Evolutionary conservation across 2,888 invertebrate genomes (phyloP).

Genomic region (Tuta absoluta): DNA sequence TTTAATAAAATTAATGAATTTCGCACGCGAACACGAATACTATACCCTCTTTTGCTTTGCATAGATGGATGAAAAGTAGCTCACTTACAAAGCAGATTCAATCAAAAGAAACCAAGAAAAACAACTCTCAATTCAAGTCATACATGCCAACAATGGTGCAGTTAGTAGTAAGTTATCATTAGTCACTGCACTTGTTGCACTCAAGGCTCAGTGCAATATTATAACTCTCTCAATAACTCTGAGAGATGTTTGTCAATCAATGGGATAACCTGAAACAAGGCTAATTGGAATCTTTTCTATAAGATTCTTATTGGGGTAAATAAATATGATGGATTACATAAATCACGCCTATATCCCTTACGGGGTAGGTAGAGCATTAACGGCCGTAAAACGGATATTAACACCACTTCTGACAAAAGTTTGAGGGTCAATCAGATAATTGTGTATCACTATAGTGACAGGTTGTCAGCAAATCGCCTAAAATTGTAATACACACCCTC

Average conservation of each 20-base stretch:
- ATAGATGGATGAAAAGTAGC: not conserved
- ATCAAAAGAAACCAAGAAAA: slow-evolving; percentile 29
- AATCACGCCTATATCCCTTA: no score
- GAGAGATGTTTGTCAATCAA: slow-evolving; percentile 30
- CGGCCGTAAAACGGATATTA: no score
- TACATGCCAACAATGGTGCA: slow-evolving; percentile 17
- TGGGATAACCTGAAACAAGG: slow-evolving; percentile 22
- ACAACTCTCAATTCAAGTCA: slow-evolving; percentile 20
- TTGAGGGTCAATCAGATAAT: no score
- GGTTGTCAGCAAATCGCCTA: no score
- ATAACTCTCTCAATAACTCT: slow-evolving; percentile 30
- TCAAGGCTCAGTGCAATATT: slow-evolving; percentile 23
- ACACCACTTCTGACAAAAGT: no score
- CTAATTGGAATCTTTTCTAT: not conserved
- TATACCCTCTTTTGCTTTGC: not conserved
- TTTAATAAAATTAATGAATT: not conserved
- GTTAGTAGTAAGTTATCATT: slow-evolving; percentile 19
- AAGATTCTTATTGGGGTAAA: not conserved
- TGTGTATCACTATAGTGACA: no score
- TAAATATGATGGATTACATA: no score
- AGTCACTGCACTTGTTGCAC: slow-evolving; percentile 14
- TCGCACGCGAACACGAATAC: not conserved
- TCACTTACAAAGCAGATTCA: not conserved
- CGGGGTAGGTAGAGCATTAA: no score
- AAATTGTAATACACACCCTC: no score